A percentile compares a stretch with the other conserved stretches of the same genome.
phyloP scores from a whole-genome alignment of 2,113 vertebrate genomes.

The Lynx canadensis region DNA sequence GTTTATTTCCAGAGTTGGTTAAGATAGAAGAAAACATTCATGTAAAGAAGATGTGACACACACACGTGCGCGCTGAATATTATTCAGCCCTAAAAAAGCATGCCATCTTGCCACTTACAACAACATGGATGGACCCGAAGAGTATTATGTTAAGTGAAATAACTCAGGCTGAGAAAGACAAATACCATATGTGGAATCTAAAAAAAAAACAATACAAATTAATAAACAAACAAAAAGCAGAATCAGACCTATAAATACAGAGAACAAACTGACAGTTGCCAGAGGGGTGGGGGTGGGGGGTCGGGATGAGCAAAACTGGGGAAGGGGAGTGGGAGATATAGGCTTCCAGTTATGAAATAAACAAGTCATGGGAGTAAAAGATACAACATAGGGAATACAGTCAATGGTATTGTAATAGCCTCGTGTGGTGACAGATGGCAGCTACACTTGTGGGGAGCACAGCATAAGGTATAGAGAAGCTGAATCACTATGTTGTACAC shows the following conservation, averaged over 20 bases:
- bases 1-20: conserved; percentile 24
- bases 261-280: background rate
- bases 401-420: background rate
- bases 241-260: background rate
- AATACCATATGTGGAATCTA: background rate
- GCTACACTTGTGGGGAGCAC: background rate
- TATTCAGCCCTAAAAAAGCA: background rate
- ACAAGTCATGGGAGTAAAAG: background rate
- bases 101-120: background rate
- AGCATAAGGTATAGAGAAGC: background rate
- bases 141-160: background rate
- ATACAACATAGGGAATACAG: background rate
- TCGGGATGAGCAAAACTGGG: background rate
- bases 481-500: background rate
- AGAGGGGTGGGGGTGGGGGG: background rate
- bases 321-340: background rate
- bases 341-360: background rate
- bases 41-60: background rate
- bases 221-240: too few species aligned
- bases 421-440: background rate
- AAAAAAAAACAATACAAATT: background rate
- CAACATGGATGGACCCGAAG: background rate
- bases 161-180: background rate
- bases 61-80: background rate
- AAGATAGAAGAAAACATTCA: background rate